Percentiles rank a stretch among this genome's conserved stretches.
Evolutionary conservation across 2,113 vertebrate genomes (phyloP).

Genomic region (Lophochroa leadbeateri): DNA sequence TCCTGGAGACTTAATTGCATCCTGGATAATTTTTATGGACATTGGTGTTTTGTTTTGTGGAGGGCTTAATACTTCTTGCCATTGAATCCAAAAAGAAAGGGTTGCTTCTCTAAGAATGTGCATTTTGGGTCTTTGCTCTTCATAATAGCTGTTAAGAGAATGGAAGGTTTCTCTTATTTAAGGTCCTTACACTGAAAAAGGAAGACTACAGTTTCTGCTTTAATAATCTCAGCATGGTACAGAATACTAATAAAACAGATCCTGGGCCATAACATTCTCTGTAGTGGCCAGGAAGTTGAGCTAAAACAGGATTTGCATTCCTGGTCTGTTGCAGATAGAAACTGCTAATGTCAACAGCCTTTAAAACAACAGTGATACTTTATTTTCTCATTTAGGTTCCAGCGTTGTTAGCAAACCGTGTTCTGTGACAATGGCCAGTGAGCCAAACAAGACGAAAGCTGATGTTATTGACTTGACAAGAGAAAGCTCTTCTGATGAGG

Average conservation of each 20-base stretch:
- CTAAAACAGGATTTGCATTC: neutral
- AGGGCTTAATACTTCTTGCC: neutral
- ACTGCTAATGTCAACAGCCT: neutral
- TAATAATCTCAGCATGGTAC: rapidly evolving
- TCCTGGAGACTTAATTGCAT: neutral
- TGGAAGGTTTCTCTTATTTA: neutral
- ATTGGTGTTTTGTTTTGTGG: neutral
- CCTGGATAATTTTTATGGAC: neutral
- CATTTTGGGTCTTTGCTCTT: neutral
- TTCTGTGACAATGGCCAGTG: conserved; percentile 72
- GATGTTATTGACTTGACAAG: conserved; percentile 93
- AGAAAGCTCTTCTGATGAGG: conserved; percentile 91
- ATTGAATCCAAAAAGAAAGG: neutral
- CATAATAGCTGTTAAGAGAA: neutral
- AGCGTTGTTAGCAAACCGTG: conserved; percentile 79
- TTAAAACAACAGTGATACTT: neutral
- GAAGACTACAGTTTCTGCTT: neutral
- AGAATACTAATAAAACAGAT: neutral
- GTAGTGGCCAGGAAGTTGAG: neutral
- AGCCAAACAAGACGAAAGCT: conserved; percentile 86
- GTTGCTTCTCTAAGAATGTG: neutral
- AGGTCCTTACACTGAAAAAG: neutral
- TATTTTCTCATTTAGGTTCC: conserved; percentile 65
- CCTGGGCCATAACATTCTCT: neutral
- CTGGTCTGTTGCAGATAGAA: neutral